phyloP scores from a whole-genome alignment of 2,888 invertebrate genomes.

The Epirrita christyi region DNA sequence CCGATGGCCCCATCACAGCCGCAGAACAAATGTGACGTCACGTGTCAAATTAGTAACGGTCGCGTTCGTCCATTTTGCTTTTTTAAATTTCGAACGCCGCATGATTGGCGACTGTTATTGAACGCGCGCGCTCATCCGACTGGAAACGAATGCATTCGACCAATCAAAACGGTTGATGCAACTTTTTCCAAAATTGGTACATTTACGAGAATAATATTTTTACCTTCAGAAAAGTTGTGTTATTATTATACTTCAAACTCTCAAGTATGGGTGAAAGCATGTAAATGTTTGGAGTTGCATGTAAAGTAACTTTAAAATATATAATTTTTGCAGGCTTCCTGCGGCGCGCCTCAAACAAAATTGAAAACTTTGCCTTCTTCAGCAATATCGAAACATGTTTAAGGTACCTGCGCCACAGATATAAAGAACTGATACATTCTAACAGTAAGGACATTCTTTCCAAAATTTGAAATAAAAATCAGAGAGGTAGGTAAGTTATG shows the following conservation, averaged over 20 bases:
- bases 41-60: slow-evolving; percentile 80
- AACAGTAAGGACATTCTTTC: slow-evolving; percentile 1
- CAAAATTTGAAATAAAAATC: no score
- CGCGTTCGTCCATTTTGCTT: slow-evolving; percentile 71
- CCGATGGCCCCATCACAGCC: slow-evolving; percentile 50
- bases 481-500: no score
- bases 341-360: slow-evolving; percentile 56
- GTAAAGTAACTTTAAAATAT: slow-evolving; percentile 6
- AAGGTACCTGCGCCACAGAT: slow-evolving; percentile 53
- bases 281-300: no score
- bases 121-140: slow-evolving; percentile 54
- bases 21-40: slow-evolving; percentile 75
- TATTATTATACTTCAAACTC: not conserved
- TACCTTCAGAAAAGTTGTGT: not conserved
- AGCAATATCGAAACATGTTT: slow-evolving; percentile 67
- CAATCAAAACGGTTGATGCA: slow-evolving; percentile 50
- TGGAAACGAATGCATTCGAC: slow-evolving; percentile 58
- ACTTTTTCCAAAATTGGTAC: slow-evolving; percentile 33
- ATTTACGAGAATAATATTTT: slow-evolving; percentile 4
- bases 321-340: slow-evolving; percentile 42
- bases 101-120: slow-evolving; percentile 77
- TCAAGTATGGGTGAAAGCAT: no score
- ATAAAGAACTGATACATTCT: slow-evolving; percentile 11
- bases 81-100: slow-evolving; percentile 75
- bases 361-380: slow-evolving; percentile 70